Base-by-base conservation (phyloP, 2,888 invertebrate genomes). In the Blastobasis adustella region DNA sequence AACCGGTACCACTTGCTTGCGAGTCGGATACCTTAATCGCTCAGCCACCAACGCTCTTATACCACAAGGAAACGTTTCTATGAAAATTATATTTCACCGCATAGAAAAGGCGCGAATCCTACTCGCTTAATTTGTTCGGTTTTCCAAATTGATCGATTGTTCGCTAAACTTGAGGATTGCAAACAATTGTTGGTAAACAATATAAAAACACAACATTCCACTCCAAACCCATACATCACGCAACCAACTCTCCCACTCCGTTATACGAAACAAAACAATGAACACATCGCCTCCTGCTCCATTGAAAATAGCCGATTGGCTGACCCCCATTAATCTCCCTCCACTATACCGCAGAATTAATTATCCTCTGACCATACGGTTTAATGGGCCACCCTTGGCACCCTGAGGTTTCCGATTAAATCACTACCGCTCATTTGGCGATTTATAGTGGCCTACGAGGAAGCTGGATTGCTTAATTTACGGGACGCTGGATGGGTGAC, bases 311-410 rank as follows among this genome's bases (percentile, higher is more conserved):
- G 75, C 79, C 73, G 74, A 76, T 78, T 74, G 63, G 73, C 61
- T 60, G 63, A 67, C 80, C 73, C 68, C 73, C 78, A 88, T 88
- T 86, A 85, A 87, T 88, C 87, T 87, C 84, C 79, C 80, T 84
- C 79, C 86, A 70, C 75, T 77, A 74, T 76, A 78, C 86, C 84
- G 71, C 82, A 69, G 85, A 88, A 88, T 88, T 88, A 87, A 88
- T 88, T 88, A 88, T 85, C 85, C 86, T 73, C 75, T 86, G 87
- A 87, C 87, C 87, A 87, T 86, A 86, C 84, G 84, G 80, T 86
- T 84, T 86, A 88, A 87, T 87, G 86, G 84, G 82, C 82, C 82
- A 86, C 87, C 86, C 82, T 71, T 72, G 85, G 81, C 79, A 80
- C 81, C 71, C 76, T 73, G 80, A 81, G 87, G 83, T 80, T 82